Base-by-base conservation (phyloP, 2,113 vertebrate genomes). In the Bubalus kerabau region DNA sequence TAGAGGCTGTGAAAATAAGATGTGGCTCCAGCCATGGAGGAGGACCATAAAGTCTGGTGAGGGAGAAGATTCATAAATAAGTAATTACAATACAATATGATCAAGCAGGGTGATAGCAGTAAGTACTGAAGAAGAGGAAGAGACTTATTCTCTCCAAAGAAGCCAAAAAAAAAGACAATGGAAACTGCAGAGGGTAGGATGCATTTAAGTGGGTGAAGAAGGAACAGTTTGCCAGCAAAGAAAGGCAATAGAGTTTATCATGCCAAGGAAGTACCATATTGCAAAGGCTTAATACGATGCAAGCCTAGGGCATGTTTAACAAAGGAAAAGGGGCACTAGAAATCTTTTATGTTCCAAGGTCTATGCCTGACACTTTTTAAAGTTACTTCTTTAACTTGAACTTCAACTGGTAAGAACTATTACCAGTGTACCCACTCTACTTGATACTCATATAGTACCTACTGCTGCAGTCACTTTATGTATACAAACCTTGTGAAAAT, bases 1-100 rank as follows among this genome's bases (percentile, higher is more conserved):
- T 26, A 81, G 87, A 87, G 74, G n/a, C 48, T 90, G 12, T 93
- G 84, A 93, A 97, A 94, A 94, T 94, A 59, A 95, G 62, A 94
- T 88, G 17, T 85, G 54, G 26, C 67, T 98, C 91, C 52, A 74
- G 36, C 78, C 36, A 57, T 50, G 40, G 62, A 90, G 46, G 62
- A 94, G 80, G 56, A 78, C 21, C 71, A 86, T 83, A 93, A 83
- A 80, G 91, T 62, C 82, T 74, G 36, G 48, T 86, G 82, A 94
- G 12, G 7, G 46, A 95, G 36, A 93, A 95, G 89, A 40, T n/a
- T 85, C 60, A 64, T 76, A 85, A 93, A 76, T 91, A 92, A 94
- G 24, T 89, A 93, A 95, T 94, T 76, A 94, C 7, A 96, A 76
- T n/a, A 88, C 80, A 71, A 6, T 91, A 81, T 3, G 9, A 78